A percentile compares a stretch with the other conserved stretches of the same genome.
Conservation (phyloP, 2,888 invertebrate species). For the Creontiades dilutus region DNA sequence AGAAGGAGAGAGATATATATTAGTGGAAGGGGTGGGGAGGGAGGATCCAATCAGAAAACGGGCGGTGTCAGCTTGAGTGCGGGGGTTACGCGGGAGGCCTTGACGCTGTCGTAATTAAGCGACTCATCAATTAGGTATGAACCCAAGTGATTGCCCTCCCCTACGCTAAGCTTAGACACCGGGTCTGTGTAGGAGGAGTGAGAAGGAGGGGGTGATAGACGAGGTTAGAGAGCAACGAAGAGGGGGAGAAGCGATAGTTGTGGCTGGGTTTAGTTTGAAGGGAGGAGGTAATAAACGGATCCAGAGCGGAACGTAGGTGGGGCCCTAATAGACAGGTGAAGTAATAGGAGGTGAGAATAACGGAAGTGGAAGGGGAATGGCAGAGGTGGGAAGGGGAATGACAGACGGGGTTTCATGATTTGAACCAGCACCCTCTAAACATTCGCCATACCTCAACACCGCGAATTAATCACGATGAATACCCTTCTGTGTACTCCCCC, state of each 20-base stretch:
- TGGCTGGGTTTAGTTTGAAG: too few species aligned
- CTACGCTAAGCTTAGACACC: not conserved
- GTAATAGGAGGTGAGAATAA: not conserved
- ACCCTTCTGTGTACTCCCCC: too few species aligned
- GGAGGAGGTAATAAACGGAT: too few species aligned
- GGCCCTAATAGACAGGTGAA: too few species aligned
- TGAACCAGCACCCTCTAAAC: not conserved
- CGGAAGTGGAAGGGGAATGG: not conserved
- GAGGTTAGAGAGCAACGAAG: too few species aligned
- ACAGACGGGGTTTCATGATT: constrained; percentile 12
- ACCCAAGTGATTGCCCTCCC: constrained; percentile 5
- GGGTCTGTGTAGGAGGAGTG: not conserved
- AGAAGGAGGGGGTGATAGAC: not conserved
- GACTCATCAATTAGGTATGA: constrained; percentile 16
- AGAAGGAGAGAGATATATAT: not conserved
- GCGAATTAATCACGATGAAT: not conserved
- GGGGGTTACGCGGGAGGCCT: not conserved
- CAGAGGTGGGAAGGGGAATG: not conserved
- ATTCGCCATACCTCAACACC: not conserved
- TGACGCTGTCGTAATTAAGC: constrained; percentile 23
- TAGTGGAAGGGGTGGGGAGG: too few species aligned
- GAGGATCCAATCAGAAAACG: constrained; percentile 6
- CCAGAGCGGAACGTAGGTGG: too few species aligned
- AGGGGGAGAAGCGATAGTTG: too few species aligned
- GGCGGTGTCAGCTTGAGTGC: not conserved